A percentile compares a stretch with the other conserved stretches of the same genome.
Evolutionary conservation across 2,888 invertebrate species (phyloP).

Genomic region (Asteroscopus sphinx): DNA sequence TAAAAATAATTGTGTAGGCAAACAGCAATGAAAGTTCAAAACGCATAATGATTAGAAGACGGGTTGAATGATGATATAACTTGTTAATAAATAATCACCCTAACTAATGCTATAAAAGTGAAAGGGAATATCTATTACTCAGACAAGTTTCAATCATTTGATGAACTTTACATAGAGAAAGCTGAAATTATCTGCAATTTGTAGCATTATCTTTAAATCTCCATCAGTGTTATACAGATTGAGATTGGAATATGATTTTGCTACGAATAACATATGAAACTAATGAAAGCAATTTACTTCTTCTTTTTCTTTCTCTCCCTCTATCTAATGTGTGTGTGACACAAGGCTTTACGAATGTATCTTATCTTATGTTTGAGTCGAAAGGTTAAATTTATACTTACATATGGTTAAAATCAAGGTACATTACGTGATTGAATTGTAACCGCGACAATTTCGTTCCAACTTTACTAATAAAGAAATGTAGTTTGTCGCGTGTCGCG

Average conservation of each 20-base stretch:
- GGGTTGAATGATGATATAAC: conserved; percentile 3
- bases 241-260: neutral
- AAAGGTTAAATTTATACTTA: too few relatives aligned
- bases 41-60: neutral
- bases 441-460: neutral
- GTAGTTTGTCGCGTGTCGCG: neutral
- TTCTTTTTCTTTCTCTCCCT: too few relatives aligned
- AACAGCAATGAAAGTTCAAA: conserved; percentile 2
- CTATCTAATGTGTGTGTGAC: too few relatives aligned
- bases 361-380: too few relatives aligned
- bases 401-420: too few relatives aligned
- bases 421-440: too few relatives aligned
- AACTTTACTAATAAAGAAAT: neutral
- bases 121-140: conserved; percentile 27
- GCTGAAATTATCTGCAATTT: conserved; percentile 19
- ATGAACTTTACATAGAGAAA: conserved; percentile 44
- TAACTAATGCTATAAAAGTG: conserved; percentile 38
- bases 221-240: neutral
- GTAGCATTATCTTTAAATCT: conserved; percentile 4
- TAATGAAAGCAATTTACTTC: too few relatives aligned
- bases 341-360: too few relatives aligned
- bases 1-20: too few relatives aligned
- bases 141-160: conserved; percentile 27
- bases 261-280: too few relatives aligned
- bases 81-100: conserved; percentile 19